Conservation (phyloP, 2,888 invertebrate species). For the Gymnocheta viridis region DNA sequence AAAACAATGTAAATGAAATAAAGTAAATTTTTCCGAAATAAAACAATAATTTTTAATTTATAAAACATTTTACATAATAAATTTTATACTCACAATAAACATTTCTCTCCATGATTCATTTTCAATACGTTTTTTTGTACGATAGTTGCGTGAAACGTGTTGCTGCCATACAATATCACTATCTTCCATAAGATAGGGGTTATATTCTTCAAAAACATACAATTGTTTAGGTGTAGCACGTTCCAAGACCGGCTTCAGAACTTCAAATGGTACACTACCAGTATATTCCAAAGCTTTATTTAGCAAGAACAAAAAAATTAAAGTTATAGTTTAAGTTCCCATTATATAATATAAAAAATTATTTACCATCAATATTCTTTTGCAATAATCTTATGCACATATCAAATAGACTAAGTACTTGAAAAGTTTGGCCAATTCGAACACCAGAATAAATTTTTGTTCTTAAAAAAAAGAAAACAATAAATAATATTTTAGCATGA, state of each 20-base stretch:
- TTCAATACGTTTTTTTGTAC: slow-evolving; percentile 88
- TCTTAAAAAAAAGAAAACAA: slow-evolving; percentile 83
- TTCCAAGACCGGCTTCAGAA: slow-evolving; percentile 94
- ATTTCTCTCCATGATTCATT: slow-evolving; percentile 96
- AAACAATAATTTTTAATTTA: too few relatives aligned
- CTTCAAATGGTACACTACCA: slow-evolving; percentile 95
- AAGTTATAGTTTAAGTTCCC: background rate
- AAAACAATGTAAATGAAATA: too few relatives aligned
- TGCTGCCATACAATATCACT: slow-evolving; percentile 94
- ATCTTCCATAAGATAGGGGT: slow-evolving; percentile 95
- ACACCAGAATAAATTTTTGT: slow-evolving; percentile 95
- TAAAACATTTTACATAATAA: background rate
- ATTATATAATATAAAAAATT: background rate
- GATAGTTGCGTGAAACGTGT: slow-evolving; percentile 91
- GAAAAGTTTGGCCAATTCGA: slow-evolving; percentile 84
- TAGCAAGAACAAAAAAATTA: background rate
- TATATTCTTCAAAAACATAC: slow-evolving; percentile 92
- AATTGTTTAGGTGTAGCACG: slow-evolving; percentile 93
- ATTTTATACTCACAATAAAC: slow-evolving; percentile 86
- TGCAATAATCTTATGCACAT: slow-evolving; percentile 92
- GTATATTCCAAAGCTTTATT: slow-evolving; percentile 91
- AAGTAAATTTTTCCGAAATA: too few relatives aligned
- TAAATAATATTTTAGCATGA: background rate
- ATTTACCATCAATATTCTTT: slow-evolving; percentile 94
- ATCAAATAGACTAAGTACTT: slow-evolving; percentile 90